Percentiles rank a stretch among this genome's conserved stretches.
phyloP scores from a whole-genome alignment of 2,113 vertebrate species.

The Vulpes vulpes region DNA sequence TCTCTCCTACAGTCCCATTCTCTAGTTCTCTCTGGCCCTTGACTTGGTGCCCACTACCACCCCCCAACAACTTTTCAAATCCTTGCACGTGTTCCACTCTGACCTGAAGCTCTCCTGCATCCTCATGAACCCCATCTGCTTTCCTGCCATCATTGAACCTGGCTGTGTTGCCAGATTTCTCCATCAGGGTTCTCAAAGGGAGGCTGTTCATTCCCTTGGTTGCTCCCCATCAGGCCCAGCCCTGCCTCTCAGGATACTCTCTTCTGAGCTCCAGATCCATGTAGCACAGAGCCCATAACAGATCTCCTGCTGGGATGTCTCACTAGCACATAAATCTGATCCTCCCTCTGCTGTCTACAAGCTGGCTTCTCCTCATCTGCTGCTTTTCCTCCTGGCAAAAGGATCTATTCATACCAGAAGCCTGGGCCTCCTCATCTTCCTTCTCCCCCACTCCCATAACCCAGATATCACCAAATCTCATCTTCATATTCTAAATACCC shows the following conservation, averaged over 20 bases:
- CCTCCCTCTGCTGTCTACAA: not conserved
- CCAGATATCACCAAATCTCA: not conserved
- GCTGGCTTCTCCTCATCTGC: not conserved
- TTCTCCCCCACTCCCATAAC: not conserved
- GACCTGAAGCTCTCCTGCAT: not conserved
- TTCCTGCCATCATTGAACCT: not conserved
- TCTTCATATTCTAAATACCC: not conserved
- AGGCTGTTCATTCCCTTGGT: not conserved
- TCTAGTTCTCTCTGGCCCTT: not conserved
- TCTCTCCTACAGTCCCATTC: not conserved
- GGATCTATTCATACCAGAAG: not conserved
- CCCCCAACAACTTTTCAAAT: not conserved
- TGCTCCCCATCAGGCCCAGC: not conserved
- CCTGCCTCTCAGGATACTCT: not conserved
- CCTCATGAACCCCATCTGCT: not conserved
- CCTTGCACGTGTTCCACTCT: not conserved
- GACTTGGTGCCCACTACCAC: not conserved
- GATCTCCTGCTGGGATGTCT: not conserved
- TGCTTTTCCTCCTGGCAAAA: not conserved
- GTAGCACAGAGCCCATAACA: not conserved
- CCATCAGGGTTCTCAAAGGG: not conserved
- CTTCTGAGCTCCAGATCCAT: not conserved
- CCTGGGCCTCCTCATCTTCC: not conserved
- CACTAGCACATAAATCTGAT: too few relatives aligned
- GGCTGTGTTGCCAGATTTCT: not conserved